A percentile compares a stretch with the other conserved stretches of the same genome.
These are phyloP conservation scores for Camponotus fellah DNA, from an alignment of 2,888 invertebrate genomes.

Conservation along the genomic window DNA sequence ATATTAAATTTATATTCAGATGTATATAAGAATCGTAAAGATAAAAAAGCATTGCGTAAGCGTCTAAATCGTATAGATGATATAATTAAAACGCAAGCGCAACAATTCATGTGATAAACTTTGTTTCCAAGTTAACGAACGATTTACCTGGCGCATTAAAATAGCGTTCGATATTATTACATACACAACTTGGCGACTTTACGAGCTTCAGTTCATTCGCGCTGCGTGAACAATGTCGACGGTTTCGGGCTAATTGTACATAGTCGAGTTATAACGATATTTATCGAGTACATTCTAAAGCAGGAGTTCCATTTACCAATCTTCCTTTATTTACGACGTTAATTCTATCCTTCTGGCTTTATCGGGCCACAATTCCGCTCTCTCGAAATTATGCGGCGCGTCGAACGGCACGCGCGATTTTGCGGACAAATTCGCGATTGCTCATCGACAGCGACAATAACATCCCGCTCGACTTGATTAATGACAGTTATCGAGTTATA, in stretches of 20 bases:
- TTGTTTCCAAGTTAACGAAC: too few species aligned
- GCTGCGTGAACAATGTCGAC: background rate
- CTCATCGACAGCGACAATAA: conserved; percentile 4
- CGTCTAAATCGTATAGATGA: background rate
- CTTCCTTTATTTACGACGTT: background rate
- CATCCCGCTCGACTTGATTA: conserved; percentile 19
- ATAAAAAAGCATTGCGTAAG: background rate
- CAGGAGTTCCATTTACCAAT: background rate
- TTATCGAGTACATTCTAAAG: background rate
- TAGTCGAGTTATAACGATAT: conserved; percentile 2
- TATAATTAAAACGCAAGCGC: too few species aligned
- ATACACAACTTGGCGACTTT: background rate
- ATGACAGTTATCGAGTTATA: conserved; percentile 9
- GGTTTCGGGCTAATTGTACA: background rate
- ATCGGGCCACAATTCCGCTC: background rate
- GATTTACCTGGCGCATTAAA: background rate
- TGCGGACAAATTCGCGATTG: background rate
- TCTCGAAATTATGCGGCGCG: background rate
- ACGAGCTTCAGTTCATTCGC: background rate
- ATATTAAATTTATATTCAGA: too few species aligned
- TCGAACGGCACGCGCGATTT: conserved; percentile 16
- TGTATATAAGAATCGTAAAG: background rate
- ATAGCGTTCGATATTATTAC: background rate
- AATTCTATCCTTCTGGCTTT: background rate
- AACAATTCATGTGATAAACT: too few species aligned